Percentiles rank a stretch among this genome's conserved stretches.
phyloP scores from a whole-genome alignment of 2,888 invertebrate species.

The Calameuta pallipes region DNA sequence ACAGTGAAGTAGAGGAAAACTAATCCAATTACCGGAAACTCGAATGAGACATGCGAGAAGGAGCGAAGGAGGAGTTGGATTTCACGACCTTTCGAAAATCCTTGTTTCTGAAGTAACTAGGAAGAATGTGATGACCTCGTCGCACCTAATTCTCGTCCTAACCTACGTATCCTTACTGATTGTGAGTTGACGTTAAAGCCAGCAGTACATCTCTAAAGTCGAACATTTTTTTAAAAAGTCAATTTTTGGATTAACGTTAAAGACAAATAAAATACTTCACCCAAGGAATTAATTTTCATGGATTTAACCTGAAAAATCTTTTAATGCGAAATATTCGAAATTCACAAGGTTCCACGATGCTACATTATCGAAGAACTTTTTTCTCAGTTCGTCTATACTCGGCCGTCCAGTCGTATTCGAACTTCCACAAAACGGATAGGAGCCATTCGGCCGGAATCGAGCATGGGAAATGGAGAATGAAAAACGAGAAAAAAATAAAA shows the following conservation, averaged over 20 bases:
- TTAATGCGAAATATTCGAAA: neutral
- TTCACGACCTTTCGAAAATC: neutral
- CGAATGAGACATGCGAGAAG: neutral
- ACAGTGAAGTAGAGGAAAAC: neutral
- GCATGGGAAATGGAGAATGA: neutral
- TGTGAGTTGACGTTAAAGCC: constrained; percentile 33
- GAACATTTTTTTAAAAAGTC: constrained; percentile 38
- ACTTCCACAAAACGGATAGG: neutral
- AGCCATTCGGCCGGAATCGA: neutral
- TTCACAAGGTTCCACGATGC: neutral
- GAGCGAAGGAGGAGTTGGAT: neutral
- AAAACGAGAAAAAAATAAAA: neutral
- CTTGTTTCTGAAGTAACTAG: constrained; percentile 13
- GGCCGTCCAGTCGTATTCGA: neutral
- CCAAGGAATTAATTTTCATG: neutral
- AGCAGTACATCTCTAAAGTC: constrained; percentile 18
- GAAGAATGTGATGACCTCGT: constrained; percentile 22
- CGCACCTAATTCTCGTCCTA: constrained; percentile 36
- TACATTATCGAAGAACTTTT: neutral
- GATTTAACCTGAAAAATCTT: neutral
- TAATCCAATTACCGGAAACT: neutral
- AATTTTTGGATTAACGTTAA: neutral
- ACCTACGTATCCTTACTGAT: constrained; percentile 43
- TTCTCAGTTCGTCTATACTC: neutral
- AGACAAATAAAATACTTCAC: neutral